Percentiles rank a stretch among this genome's conserved stretches.
phyloP scores from a whole-genome alignment of 2,797 vertebrate species.

The Cercopithecus mitis region DNA sequence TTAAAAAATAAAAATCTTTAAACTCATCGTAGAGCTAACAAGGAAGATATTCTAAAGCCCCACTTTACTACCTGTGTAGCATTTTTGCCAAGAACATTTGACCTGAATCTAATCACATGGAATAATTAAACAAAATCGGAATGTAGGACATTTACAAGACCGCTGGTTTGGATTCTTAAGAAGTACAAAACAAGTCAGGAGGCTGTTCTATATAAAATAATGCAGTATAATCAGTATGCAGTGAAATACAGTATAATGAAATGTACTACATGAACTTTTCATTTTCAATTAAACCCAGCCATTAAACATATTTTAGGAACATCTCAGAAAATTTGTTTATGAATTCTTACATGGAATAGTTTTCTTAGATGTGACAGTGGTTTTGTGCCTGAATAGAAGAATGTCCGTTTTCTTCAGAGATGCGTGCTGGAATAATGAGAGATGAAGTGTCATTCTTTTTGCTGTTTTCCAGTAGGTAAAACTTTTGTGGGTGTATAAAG shows the following conservation, averaged over 20 bases:
- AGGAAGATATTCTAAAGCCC: not conserved
- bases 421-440: not conserved
- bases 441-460: not conserved
- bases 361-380: not conserved
- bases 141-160: not conserved
- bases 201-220: not conserved
- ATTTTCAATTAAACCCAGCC: not conserved
- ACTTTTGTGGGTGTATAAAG: not conserved
- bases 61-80: not conserved
- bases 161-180: not conserved
- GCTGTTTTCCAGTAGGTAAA: not conserved
- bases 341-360: not conserved
- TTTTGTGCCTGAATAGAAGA: not conserved
- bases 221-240: not conserved
- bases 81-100: constrained; percentile 1
- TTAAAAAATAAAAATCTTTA: not conserved
- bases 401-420: not conserved
- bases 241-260: not conserved
- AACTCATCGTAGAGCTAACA: not conserved
- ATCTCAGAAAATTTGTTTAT: not conserved
- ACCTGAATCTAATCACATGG: not conserved
- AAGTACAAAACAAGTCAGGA: not conserved
- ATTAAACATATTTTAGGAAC: not conserved
- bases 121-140: not conserved
- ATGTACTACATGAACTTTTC: not conserved